Evolutionary conservation across 2,113 vertebrate species (phyloP).

Genomic region (Abramis brama): DNA sequence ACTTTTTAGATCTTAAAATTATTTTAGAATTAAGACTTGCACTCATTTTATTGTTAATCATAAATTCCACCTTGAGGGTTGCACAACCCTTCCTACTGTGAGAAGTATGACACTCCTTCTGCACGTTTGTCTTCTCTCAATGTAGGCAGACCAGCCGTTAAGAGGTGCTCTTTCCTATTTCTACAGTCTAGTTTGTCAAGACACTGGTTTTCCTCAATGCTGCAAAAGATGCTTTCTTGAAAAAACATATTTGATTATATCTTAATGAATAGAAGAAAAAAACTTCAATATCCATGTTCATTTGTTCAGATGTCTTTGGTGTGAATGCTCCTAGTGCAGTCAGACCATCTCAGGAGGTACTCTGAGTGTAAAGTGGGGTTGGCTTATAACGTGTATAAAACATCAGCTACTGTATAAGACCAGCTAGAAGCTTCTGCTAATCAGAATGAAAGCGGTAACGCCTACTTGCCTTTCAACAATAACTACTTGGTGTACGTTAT

Average conservation of each 20-base stretch:
- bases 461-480: neutral
- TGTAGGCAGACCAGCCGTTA: slow-evolving; percentile 66
- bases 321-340: neutral
- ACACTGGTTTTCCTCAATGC: neutral
- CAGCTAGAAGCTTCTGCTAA: neutral
- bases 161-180: slow-evolving; percentile 16
- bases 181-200: slow-evolving; percentile 50
- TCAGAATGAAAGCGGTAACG: neutral
- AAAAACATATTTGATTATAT: neutral
- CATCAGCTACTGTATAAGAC: neutral
- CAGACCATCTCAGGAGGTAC: neutral
- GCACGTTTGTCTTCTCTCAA: neutral
- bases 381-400: neutral
- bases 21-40: no score
- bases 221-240: neutral
- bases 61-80: slow-evolving; percentile 42
- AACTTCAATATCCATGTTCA: neutral
- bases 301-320: neutral
- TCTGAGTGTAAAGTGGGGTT: neutral
- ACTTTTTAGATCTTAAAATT: no score
- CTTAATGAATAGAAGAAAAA: neutral
- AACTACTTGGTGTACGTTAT: neutral
- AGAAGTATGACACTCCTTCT: slow-evolving; percentile 33
- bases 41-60: no score
- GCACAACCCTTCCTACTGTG: slow-evolving; percentile 62